These are phyloP conservation scores for Crotalus horridus DNA, from an alignment of 2,113 vertebrate species.

Conservation along the genomic window DNA sequence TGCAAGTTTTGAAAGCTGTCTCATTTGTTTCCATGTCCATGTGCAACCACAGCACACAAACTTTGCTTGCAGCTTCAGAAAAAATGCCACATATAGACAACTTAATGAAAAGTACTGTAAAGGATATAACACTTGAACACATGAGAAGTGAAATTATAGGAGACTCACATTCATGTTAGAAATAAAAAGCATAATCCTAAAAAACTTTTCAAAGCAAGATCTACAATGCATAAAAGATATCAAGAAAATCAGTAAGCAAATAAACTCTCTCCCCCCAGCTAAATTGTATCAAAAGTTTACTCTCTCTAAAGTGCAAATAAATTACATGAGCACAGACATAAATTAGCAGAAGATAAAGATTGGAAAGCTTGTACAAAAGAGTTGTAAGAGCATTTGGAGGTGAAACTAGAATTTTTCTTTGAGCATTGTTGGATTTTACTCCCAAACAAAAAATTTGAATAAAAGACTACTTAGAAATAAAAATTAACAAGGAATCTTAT, in stretches of 20 bases:
- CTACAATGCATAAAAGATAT: background rate
- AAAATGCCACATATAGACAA: background rate
- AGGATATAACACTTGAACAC: background rate
- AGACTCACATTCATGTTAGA: background rate
- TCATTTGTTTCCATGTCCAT: background rate
- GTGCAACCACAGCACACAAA: background rate
- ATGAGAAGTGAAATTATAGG: background rate
- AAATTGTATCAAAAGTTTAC: background rate
- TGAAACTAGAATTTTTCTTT: background rate
- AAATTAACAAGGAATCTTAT: background rate
- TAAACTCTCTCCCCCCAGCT: background rate
- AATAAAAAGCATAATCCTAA: background rate
- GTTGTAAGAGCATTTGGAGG: background rate
- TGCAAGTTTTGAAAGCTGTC: background rate
- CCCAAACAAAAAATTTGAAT: background rate
- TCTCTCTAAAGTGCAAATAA: background rate
- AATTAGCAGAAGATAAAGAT: background rate
- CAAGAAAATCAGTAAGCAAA: background rate
- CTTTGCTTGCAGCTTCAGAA: background rate
- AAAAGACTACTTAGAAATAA: background rate
- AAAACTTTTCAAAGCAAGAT: background rate
- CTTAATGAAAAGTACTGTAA: background rate
- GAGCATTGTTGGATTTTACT: background rate
- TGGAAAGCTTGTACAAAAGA: background rate
- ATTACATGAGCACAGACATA: background rate